These are phyloP conservation scores for Hydrolagus colliei DNA, from an alignment of 2,797 vertebrate species.

Conservation along the genomic window DNA sequence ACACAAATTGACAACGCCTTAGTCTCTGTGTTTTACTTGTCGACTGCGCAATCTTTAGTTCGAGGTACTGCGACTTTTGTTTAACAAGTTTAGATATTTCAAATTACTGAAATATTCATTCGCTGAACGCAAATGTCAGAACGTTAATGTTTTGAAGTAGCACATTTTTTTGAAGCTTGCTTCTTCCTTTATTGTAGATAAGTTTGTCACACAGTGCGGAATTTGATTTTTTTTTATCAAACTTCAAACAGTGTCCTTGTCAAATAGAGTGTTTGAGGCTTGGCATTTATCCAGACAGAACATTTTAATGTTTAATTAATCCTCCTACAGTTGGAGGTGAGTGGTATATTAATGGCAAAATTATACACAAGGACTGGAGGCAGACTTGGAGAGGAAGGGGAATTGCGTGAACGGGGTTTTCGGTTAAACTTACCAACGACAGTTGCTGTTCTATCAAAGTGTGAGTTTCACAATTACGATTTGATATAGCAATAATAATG, in stretches of 20 bases:
- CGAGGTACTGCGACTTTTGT: conserved; percentile 55
- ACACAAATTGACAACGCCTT: not conserved
- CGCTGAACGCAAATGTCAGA: conserved; percentile 65
- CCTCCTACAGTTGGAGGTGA: conserved; percentile 44
- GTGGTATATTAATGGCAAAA: conserved; percentile 28
- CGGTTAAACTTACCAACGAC: conserved; percentile 5
- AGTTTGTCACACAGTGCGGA: conserved; percentile 59
- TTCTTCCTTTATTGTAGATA: conserved; percentile 61
- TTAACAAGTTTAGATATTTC: conserved; percentile 51
- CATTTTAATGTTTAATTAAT: conserved; percentile 69
- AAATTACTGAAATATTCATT: conserved; percentile 60
- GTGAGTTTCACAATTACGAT: too few species aligned
- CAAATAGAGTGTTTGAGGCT: conserved; percentile 48
- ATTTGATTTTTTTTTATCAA: conserved; percentile 54
- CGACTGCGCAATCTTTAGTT: conserved; percentile 31
- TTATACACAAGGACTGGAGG: conserved; percentile 1
- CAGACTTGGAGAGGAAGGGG: not conserved
- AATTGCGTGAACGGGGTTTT: not conserved
- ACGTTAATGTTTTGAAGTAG: conserved; percentile 64
- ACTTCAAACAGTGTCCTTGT: conserved; percentile 53
- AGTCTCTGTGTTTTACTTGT: not conserved
- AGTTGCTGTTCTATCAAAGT: not conserved
- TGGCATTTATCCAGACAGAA: conserved; percentile 54
- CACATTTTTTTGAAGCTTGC: conserved; percentile 58
- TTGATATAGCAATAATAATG: too few species aligned